Base-by-base conservation (phyloP, 2,888 invertebrate species). In the Antheraea assamensis region DNA sequence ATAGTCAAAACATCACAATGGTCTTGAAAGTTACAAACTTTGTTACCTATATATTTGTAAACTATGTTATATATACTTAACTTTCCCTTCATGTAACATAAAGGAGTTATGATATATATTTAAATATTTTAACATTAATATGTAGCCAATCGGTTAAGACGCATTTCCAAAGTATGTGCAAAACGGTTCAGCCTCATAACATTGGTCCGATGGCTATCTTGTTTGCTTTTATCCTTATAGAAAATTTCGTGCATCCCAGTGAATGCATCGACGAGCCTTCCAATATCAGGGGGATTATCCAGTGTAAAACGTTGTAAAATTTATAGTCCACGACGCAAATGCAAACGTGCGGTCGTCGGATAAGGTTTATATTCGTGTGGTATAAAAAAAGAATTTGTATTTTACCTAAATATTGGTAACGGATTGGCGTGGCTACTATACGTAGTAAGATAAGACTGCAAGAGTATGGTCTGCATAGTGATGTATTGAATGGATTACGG, bases 201-300 rank as follows among this genome's bases (percentile, higher is more conserved):
- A 91, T 89, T 88, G 90, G 87, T 88, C 83, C 90, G 90, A 93
- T 91, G 90, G 90, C 88, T 91, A 94, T 93, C 94, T 92, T 93
- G 93, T 94, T 94, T 93, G 93, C 93, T 93, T 93, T 93, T 93
- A 94, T 93, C 91, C 93, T 94, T 93, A 94, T 94, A 94, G 92
- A 94, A 93, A 93, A 93, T 93, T 93, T 93, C 87, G 93, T 93
- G 92, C 92, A 93, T 93, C 89, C 89, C 90, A 88, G 88, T 90
- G 94, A 91, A 93, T 93, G 94, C 94, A 92, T 88, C 90, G 90
- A 85, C 90, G 87, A 86, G 91, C 91, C 92, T 91, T 94, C 92
- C 94, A 93, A 94, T 94, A 93, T 94, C 92, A 91, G 88, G 84
- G 83, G 92, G 93, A 93, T 93, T 92, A 93, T 91, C 88, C 88